phyloP scores from a whole-genome alignment of 2,888 invertebrate genomes.

The Melipona beecheii region DNA sequence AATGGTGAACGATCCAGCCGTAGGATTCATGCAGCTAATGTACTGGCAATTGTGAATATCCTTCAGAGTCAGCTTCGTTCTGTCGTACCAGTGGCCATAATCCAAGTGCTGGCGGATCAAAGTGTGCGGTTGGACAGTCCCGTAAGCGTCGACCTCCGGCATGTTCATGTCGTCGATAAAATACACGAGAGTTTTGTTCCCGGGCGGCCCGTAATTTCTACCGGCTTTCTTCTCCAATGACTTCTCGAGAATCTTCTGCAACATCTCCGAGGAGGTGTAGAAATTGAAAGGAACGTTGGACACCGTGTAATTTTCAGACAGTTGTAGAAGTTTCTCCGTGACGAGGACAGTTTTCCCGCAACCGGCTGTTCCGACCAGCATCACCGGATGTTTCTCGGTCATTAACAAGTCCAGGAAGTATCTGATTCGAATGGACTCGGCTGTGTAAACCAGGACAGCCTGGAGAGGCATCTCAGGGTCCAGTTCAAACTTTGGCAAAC shows the following conservation, averaged over 20 bases:
- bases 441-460: constrained; percentile 96
- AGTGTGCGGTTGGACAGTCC: constrained; percentile 98
- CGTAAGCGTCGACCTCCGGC: constrained; percentile 97
- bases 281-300: constrained; percentile 98
- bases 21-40: constrained; percentile 99
- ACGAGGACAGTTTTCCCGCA: constrained; percentile 95
- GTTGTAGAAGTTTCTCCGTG: constrained; percentile 86
- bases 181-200: constrained; percentile 96
- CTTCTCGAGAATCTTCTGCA: constrained; percentile 96
- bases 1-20: constrained; percentile 98
- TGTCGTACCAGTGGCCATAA: constrained; percentile 97
- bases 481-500: constrained; percentile 94
- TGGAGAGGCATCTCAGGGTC: constrained; percentile 96
- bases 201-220: constrained; percentile 97
- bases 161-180: constrained; percentile 99
- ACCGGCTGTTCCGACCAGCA: constrained; percentile 97
- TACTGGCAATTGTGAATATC: constrained; percentile 99
- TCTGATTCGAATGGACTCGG: constrained; percentile 95
- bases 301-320: constrained; percentile 94
- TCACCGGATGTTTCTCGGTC: constrained; percentile 94
- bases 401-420: constrained; percentile 96
- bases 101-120: constrained; percentile 97
- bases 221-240: constrained; percentile 97
- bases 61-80: constrained; percentile 94
- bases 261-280: constrained; percentile 97